Conservation (phyloP, 2,113 vertebrate species). For the Oncorhynchus keta region DNA sequence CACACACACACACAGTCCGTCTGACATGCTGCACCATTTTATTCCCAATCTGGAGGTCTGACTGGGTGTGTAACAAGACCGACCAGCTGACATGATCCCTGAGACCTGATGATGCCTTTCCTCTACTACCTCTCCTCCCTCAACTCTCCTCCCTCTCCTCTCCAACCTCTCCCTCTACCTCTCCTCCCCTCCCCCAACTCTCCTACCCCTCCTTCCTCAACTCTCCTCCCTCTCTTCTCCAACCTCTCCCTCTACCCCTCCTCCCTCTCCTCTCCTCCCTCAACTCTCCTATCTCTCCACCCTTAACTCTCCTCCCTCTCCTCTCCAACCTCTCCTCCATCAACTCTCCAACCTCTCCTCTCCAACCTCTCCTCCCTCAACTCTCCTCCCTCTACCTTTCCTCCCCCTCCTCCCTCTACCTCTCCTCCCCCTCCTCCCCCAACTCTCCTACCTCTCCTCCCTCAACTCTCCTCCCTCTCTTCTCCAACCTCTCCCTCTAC, state of each 20-base stretch:
- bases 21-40: neutral
- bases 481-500: too few species aligned
- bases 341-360: too few species aligned
- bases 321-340: too few species aligned
- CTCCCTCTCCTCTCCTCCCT: neutral
- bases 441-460: too few species aligned
- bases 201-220: too few species aligned
- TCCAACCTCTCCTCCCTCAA: too few species aligned
- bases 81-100: neutral
- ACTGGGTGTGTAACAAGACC: constrained; percentile 7
- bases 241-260: neutral
- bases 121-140: neutral
- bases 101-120: neutral
- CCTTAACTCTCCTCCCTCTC: too few species aligned
- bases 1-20: neutral
- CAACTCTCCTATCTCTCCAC: too few species aligned
- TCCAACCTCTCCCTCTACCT: neutral
- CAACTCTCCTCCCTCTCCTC: neutral
- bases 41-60: neutral
- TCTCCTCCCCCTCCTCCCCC: too few species aligned
- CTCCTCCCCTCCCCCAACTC: neutral
- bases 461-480: too few species aligned
- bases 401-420: too few species aligned
- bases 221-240: neutral
- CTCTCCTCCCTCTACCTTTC: too few species aligned